A percentile compares a stretch with the other conserved stretches of the same genome.
These are phyloP conservation scores for Helobdella robusta DNA, from an alignment of 2,888 invertebrate species.

Conservation along the genomic window DNA sequence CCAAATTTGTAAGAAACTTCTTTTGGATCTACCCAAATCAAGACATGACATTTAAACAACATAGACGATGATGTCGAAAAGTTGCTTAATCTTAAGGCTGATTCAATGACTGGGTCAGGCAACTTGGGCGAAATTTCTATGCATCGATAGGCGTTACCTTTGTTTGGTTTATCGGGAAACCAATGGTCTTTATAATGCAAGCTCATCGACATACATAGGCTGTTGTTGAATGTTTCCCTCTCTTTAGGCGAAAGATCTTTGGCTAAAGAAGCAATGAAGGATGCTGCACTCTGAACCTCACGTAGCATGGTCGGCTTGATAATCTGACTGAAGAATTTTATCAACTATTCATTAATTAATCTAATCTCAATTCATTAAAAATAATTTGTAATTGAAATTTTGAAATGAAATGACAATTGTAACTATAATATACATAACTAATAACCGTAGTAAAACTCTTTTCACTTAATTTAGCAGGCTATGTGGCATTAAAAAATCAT, in stretches of 20 bases:
- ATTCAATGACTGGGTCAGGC: conserved; percentile 57
- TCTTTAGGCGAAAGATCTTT: neutral
- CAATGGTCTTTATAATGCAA: conserved; percentile 60
- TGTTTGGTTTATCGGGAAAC: conserved; percentile 64
- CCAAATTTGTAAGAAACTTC: conserved; percentile 63
- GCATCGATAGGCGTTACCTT: conserved; percentile 64
- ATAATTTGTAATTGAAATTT: no score
- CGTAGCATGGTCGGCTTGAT: no score
- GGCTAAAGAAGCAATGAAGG: conserved; percentile 5
- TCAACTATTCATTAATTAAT: no score
- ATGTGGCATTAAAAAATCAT: no score
- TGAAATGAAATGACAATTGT: no score
- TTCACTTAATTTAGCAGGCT: no score
- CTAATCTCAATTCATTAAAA: no score
- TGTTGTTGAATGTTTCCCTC: neutral
- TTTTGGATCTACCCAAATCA: conserved; percentile 67
- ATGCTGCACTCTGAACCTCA: conserved; percentile 1
- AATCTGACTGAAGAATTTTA: no score
- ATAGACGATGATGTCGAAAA: conserved; percentile 50
- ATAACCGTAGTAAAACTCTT: no score
- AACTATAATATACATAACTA: no score
- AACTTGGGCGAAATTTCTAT: conserved; percentile 61
- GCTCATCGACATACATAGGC: conserved; percentile 31
- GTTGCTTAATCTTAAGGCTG: neutral
- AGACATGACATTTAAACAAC: conserved; percentile 59